A percentile compares a stretch with the other conserved stretches of the same genome.
phyloP scores from a whole-genome alignment of 2,113 vertebrate species.

The Opisthocomus hoazin region DNA sequence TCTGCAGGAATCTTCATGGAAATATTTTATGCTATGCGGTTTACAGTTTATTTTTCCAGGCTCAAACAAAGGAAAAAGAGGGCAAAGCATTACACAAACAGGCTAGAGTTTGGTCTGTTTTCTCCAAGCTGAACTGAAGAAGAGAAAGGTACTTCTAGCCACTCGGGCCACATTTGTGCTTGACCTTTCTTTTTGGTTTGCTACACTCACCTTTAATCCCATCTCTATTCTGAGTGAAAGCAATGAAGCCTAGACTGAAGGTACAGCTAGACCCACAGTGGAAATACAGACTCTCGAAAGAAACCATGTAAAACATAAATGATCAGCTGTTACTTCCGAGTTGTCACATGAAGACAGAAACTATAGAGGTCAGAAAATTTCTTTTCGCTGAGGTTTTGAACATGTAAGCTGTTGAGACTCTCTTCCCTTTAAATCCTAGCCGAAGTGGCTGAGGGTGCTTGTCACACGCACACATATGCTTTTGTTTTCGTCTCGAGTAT shows the following conservation, averaged over 20 bases:
- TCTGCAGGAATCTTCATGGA: not conserved
- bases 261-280: not conserved
- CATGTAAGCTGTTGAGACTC: not conserved
- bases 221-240: not conserved
- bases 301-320: not conserved
- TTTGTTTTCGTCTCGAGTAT: not conserved
- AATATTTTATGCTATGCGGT: not conserved
- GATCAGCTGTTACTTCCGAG: not conserved
- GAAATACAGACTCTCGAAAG: not conserved
- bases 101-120: not conserved
- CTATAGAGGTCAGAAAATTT: not conserved
- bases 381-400: not conserved
- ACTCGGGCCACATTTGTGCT: not conserved
- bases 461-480: rapidly evolving
- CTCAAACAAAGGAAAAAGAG: not conserved
- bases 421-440: not conserved
- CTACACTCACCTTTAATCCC: not conserved
- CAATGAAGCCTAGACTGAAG: not conserved
- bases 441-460: not conserved
- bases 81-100: not conserved
- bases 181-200: not conserved
- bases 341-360: not conserved
- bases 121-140: not conserved
- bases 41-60: not conserved
- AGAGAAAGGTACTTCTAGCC: not conserved